A percentile compares a stretch with the other conserved stretches of the same genome.
phyloP scores from a whole-genome alignment of 2,797 vertebrate genomes.

The Potorous gilbertii region DNA sequence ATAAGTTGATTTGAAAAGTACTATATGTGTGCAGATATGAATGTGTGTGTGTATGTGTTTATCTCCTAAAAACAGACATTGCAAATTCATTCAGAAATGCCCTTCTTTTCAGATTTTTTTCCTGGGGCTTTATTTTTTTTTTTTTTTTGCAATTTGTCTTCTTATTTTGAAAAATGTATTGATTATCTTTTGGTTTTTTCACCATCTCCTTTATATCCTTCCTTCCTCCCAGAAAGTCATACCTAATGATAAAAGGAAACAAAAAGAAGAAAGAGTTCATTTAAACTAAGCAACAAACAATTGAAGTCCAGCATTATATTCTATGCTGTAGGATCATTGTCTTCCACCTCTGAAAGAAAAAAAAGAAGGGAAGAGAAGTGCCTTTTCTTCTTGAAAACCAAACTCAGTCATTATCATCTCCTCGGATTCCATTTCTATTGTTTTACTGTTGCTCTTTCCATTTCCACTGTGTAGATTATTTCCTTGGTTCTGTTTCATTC shows the following conservation, averaged over 20 bases:
- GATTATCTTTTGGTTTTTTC: not conserved
- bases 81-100: not conserved
- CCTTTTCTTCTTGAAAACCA: not conserved
- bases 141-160: not conserved
- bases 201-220: not conserved
- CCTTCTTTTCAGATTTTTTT: not conserved
- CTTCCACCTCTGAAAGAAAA: not conserved
- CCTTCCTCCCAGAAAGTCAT: not conserved
- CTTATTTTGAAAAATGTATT: not conserved
- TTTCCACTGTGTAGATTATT: not conserved
- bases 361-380: no score
- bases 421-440: not conserved
- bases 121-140: not conserved
- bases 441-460: not conserved
- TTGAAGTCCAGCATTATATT: not conserved
- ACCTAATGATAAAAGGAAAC: not conserved
- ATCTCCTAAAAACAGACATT: not conserved
- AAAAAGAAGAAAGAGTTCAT: not conserved
- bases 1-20: not conserved
- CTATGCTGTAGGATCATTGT: not conserved
- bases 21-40: accelerated
- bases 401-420: not conserved
- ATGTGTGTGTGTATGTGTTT: not conserved
- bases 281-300: not conserved
- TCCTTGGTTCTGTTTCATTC: not conserved